phyloP scores from a whole-genome alignment of 2,888 invertebrate genomes.

The Netelia fuscicornis region DNA sequence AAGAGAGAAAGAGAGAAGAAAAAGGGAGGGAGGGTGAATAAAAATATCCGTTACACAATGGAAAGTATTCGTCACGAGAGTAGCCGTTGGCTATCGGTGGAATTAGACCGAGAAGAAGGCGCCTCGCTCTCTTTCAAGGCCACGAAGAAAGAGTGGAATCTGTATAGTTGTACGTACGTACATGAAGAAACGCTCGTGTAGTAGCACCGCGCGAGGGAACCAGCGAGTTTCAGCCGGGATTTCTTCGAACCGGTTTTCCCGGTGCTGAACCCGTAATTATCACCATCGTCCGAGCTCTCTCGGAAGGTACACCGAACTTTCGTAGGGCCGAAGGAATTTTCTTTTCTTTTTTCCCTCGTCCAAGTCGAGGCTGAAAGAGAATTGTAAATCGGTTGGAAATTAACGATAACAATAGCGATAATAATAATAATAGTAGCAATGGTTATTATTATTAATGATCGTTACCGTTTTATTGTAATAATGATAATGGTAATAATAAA shows the following conservation, averaged over 20 bases:
- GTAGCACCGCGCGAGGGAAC: slow-evolving; percentile 17
- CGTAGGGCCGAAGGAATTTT: slow-evolving; percentile 21
- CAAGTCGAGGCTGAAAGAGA: slow-evolving; percentile 6
- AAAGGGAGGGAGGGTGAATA: slow-evolving; percentile 58
- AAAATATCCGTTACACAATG: slow-evolving; percentile 83
- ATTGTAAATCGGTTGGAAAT: background rate
- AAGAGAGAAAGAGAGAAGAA: slow-evolving; percentile 25
- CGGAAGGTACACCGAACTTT: slow-evolving; percentile 46
- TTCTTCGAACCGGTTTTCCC: slow-evolving; percentile 78
- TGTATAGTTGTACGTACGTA: background rate
- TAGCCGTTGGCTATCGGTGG: slow-evolving; percentile 78
- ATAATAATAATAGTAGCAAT: background rate
- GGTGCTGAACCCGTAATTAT: slow-evolving; percentile 48
- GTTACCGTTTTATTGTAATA: background rate
- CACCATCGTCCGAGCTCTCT: background rate
- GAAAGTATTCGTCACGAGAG: slow-evolving; percentile 83
- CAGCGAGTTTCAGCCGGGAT: slow-evolving; percentile 68
- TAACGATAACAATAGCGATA: background rate
- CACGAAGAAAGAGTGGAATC: slow-evolving; percentile 74
- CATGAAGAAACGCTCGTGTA: background rate
- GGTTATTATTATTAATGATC: background rate
- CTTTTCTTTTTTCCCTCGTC: background rate
- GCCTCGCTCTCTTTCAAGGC: slow-evolving; percentile 81
- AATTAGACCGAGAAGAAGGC: slow-evolving; percentile 83
- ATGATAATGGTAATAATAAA: no score